A percentile compares a stretch with the other conserved stretches of the same genome.
These are phyloP conservation scores for Plecotus auritus DNA, from an alignment of 2,113 vertebrate genomes.

Conservation along the genomic window DNA sequence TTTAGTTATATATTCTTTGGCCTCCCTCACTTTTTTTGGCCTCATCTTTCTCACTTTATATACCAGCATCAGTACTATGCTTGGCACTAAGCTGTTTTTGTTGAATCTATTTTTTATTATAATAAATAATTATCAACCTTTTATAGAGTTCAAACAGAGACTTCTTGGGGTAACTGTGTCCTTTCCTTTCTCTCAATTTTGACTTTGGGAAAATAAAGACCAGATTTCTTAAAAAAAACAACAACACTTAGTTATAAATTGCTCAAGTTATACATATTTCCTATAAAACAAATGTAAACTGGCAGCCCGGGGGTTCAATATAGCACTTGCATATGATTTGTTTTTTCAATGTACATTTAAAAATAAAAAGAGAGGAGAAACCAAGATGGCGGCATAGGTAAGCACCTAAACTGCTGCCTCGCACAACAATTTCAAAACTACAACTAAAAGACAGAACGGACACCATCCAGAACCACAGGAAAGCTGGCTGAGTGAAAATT, in stretches of 20 bases:
- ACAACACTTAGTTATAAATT: background rate
- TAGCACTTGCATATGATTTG: background rate
- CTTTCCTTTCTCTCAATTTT: background rate
- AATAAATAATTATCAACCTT: background rate
- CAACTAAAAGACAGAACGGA: no score
- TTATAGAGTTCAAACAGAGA: background rate
- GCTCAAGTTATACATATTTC: constrained; percentile 2
- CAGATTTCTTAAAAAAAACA: background rate
- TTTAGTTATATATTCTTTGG: background rate
- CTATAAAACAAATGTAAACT: background rate
- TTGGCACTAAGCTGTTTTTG: background rate
- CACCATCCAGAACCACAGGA: no score
- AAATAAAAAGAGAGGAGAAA: constrained; percentile 35
- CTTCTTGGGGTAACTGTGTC: background rate
- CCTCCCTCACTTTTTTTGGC: background rate
- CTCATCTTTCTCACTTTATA: background rate
- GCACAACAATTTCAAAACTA: no score
- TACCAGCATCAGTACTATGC: background rate
- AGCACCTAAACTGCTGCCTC: no score
- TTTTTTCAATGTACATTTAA: constrained; percentile 15
- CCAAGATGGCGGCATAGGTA: no score
- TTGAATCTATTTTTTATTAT: background rate
- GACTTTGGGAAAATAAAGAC: background rate
- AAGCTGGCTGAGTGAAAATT: no score
- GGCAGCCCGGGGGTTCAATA: background rate